Conservation (phyloP, 2,888 invertebrate species). For the Heliconius ethilla region DNA sequence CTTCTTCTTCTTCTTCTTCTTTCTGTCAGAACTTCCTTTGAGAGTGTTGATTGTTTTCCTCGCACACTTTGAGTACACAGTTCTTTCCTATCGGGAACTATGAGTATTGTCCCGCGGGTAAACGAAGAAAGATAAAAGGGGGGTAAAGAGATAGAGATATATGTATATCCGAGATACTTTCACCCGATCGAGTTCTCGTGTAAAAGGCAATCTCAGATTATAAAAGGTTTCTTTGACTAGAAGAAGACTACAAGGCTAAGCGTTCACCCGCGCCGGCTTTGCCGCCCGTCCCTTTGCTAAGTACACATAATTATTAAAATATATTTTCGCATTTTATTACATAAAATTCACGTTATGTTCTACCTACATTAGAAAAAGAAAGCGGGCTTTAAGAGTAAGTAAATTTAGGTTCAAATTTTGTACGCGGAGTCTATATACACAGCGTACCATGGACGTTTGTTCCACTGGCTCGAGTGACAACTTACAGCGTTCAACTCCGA, state of each 20-base stretch:
- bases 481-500: conserved; percentile 51
- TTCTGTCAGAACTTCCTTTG: conserved; percentile 38
- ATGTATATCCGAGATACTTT: conserved; percentile 36
- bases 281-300: conserved; percentile 79
- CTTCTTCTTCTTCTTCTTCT: neutral
- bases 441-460: conserved; percentile 81
- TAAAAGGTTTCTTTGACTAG: conserved; percentile 49
- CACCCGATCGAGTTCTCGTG: conserved; percentile 5
- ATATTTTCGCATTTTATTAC: conserved; percentile 82
- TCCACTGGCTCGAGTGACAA: conserved; percentile 65
- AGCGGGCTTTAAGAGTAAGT: conserved; percentile 76
- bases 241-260: conserved; percentile 55
- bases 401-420: conserved; percentile 75
- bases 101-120: conserved; percentile 77
- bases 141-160: conserved; percentile 46
- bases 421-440: conserved; percentile 81
- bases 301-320: conserved; percentile 82
- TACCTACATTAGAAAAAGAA: conserved; percentile 81
- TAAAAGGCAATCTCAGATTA: conserved; percentile 37
- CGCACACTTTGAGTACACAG: conserved; percentile 74
- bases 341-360: conserved; percentile 82
- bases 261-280: conserved; percentile 78
- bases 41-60: conserved; percentile 36
- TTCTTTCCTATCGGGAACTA: conserved; percentile 63
- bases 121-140: conserved; percentile 54